Percentiles rank a stretch among this genome's conserved stretches.
These are phyloP conservation scores for Nematostella vectensis DNA, from an alignment of 92 coral and sea anemone genomes.

Conservation along the genomic window DNA sequence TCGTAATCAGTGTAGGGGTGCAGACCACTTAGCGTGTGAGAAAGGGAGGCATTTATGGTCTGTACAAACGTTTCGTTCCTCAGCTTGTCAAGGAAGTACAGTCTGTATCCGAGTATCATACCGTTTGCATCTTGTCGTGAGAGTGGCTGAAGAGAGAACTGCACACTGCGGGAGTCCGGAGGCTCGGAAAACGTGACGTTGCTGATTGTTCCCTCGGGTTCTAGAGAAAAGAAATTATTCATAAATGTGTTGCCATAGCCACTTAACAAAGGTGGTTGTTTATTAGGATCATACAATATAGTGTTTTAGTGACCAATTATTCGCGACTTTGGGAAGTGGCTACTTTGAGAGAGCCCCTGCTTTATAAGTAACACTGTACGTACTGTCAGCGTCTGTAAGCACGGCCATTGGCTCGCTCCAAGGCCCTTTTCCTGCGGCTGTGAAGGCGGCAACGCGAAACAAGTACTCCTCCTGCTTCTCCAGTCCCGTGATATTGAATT, in stretches of 20 bases:
- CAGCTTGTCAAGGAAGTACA: constrained; percentile 38
- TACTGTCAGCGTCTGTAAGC: constrained; percentile 24
- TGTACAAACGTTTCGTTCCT: constrained; percentile 30
- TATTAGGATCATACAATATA: too few relatives aligned
- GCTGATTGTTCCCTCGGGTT: constrained; percentile 29
- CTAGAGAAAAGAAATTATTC: too few relatives aligned
- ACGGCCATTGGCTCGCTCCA: constrained; percentile 4
- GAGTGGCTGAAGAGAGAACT: constrained; percentile 43
- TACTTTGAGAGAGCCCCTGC: too few relatives aligned
- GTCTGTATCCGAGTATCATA: constrained; percentile 49
- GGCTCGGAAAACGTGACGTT: constrained; percentile 19
- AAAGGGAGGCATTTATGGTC: constrained; percentile 32
- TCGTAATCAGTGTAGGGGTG: constrained; percentile 69
- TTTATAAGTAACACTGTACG: too few relatives aligned
- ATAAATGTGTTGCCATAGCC: too few relatives aligned
- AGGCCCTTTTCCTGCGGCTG: constrained; percentile 1
- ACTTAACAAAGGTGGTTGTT: too few relatives aligned
- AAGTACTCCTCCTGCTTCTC: constrained; percentile 22
- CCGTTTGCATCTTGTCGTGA: constrained; percentile 38
- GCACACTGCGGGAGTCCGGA: constrained; percentile 11
- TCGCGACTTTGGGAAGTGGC: too few relatives aligned
- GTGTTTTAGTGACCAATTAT: too few relatives aligned
- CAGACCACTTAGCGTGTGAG: constrained; percentile 18
- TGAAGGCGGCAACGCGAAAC: constrained; percentile 32
- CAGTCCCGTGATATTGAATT: background rate